Base-by-base conservation (phyloP, 2,797 vertebrate species). In the Salarias fasciatus region DNA sequence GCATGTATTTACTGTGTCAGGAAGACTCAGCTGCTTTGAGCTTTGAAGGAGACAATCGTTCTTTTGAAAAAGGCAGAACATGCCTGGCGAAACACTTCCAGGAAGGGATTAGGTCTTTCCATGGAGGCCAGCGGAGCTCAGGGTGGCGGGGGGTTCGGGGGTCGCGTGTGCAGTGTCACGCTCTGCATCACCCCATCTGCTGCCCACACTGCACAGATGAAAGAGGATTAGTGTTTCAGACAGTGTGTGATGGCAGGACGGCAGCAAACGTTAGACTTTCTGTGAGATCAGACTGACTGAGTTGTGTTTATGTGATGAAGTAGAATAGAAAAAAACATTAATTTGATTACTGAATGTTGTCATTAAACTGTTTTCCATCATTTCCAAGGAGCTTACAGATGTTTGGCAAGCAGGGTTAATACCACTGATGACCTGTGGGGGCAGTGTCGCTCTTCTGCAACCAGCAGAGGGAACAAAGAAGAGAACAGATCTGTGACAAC, bases 191-290 rank as follows among this genome's bases (percentile, higher is more conserved):
- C 38, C 47, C 54, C 60, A 62, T 67, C 79, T 74, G 44, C 54
- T 49, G 3, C 1, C 3, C 3, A 42, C 12, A 54, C 33, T 1
- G n/a, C 24, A 9, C 53, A 30, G 69, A 52, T 4, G 5, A 53
- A 55, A 54, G 45, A 40, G 68, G 82, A 82, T 83, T 80, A 78
- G 49, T 11, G 66, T 10, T 79, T 2, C 14, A 54, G 30, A 64
- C 74, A 64, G 72, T 53, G 79, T 76, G 79, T 13, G 66, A 69
- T 64, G 40, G n/a, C 69, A 46, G 53, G 51, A 62, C 62, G 50
- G 65, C 69, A 67, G 60, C 45, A 51, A 40, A 60, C 13, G 61
- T 3, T 24, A 11, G 24, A 13, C 24, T 13, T 18, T 8, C 13
- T 11, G 35, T 42, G 36, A 30, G 8, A 11, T 5, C 4, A 5